Percentiles rank a stretch among this genome's conserved stretches.
These are phyloP conservation scores for Asobara japonica DNA, from an alignment of 1,140 invertebrate genomes.

Conservation along the genomic window DNA sequence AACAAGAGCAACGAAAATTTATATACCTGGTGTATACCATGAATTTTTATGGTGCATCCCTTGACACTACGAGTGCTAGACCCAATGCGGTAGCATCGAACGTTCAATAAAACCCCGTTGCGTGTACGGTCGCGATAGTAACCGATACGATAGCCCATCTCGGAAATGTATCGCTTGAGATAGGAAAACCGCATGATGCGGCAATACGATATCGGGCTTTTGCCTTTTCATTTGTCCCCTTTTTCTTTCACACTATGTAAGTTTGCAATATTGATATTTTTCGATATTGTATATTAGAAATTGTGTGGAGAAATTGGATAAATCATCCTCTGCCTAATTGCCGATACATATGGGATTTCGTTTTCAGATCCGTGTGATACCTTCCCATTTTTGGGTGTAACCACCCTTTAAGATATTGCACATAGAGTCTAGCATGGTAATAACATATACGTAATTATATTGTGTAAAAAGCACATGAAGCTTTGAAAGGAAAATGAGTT, in stretches of 20 bases:
- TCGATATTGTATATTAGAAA: no score
- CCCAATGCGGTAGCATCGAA: constrained; percentile 30
- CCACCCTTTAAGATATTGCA: not conserved
- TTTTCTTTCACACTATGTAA: not conserved
- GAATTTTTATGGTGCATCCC: constrained; percentile 11
- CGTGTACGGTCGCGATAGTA: constrained; percentile 28
- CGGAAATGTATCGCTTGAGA: constrained; percentile 42
- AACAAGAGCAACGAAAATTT: not conserved
- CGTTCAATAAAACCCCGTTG: constrained; percentile 34
- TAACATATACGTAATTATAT: constrained; percentile 23
- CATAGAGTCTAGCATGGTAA: not conserved
- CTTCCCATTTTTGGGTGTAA: no score
- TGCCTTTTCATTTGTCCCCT: constrained; percentile 10
- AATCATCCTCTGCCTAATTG: no score
- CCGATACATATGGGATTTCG: no score
- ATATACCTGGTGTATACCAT: not conserved
- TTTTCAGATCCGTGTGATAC: no score
- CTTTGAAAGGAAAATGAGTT: not conserved
- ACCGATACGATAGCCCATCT: constrained; percentile 41
- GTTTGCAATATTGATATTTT: no score
- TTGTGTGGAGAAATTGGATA: no score
- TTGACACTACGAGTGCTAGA: not conserved
- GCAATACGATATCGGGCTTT: constrained; percentile 13
- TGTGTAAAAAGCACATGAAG: not conserved
- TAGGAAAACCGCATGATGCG: constrained; percentile 22